Evolutionary conservation across 2,113 vertebrate genomes (phyloP).

Genomic region (Meles meles): DNA sequence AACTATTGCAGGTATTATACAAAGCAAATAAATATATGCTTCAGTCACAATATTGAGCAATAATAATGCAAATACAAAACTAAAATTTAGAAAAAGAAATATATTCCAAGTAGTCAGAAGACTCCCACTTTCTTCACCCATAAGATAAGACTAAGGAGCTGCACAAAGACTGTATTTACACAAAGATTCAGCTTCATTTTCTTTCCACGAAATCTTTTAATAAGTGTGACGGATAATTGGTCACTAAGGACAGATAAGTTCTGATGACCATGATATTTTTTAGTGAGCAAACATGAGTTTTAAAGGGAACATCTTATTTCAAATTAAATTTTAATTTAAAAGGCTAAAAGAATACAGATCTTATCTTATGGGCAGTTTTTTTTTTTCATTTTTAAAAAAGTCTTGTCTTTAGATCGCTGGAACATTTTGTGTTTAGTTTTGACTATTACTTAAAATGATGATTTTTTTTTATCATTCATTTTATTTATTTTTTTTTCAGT

Average conservation of each 20-base stretch:
- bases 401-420: not conserved
- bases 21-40: not conserved
- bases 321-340: not conserved
- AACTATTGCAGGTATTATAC: rapidly evolving
- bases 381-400: not conserved
- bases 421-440: not conserved
- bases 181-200: not conserved
- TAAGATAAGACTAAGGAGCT: not conserved
- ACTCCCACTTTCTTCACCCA: not conserved
- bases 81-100: not conserved
- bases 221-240: not conserved
- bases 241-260: not conserved
- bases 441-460: not conserved
- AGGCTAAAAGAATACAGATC: not conserved
- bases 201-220: not conserved
- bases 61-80: not conserved
- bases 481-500: too few relatives aligned
- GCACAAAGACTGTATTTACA: not conserved
- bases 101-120: not conserved
- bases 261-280: not conserved
- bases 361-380: not conserved
- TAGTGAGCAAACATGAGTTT: not conserved
- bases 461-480: too few relatives aligned
- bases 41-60: not conserved
- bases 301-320: not conserved